phyloP scores from a whole-genome alignment of 2,797 vertebrate genomes.

The Microchirus variegatus region DNA sequence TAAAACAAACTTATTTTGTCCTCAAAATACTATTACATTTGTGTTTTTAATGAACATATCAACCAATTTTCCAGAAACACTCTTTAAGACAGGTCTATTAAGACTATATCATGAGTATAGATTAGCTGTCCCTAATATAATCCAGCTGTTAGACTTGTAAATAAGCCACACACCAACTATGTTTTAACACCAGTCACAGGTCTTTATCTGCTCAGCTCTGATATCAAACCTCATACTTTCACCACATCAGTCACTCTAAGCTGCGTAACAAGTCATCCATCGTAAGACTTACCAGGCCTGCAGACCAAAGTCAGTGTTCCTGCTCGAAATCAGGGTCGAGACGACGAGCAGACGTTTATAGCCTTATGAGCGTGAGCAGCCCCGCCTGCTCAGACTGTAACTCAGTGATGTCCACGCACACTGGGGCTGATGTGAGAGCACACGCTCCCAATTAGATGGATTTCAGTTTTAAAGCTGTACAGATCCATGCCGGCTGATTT shows the following conservation, averaged over 20 bases:
- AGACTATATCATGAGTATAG: neutral
- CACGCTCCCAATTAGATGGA: no score
- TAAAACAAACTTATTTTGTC: no score
- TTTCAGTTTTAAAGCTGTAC: no score
- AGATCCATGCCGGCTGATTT: no score
- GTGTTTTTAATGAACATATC: no score
- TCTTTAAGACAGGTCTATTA: no score
- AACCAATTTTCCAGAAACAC: no score
- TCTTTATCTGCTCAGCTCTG: neutral
- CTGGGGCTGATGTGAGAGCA: neutral
- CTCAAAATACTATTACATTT: no score
- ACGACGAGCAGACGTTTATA: conserved; percentile 60
- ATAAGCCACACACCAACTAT: neutral
- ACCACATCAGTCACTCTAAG: no score
- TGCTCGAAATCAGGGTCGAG: conserved; percentile 46
- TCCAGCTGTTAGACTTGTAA: conserved; percentile 1
- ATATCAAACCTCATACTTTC: neutral
- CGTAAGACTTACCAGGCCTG: conserved; percentile 61
- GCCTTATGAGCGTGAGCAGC: conserved; percentile 39
- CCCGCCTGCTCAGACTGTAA: conserved; percentile 62
- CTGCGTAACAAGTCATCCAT: neutral
- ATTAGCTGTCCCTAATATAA: conserved; percentile 1
- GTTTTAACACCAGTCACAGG: neutral
- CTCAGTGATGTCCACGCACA: conserved; percentile 18
- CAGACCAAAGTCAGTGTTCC: conserved; percentile 43